Conservation (phyloP, 2,113 vertebrate genomes). For the Pangasianodon gigas region DNA sequence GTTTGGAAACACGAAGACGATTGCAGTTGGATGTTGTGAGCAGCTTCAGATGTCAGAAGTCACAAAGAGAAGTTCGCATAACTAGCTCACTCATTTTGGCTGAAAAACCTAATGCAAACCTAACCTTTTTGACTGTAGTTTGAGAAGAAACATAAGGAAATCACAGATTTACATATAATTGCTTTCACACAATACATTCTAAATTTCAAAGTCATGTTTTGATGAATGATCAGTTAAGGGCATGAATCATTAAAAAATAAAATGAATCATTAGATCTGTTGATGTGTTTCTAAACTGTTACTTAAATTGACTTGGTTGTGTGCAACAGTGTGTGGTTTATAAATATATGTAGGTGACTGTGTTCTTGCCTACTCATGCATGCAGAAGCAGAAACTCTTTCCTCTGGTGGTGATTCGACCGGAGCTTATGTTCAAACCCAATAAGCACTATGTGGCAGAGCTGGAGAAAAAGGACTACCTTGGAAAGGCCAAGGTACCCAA, state of each 20-base stretch:
- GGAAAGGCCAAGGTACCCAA: slow-evolving; percentile 87
- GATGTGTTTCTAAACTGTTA: not conserved
- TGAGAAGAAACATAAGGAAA: not conserved
- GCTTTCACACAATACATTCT: not conserved
- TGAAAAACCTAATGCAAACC: not conserved
- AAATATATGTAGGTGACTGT: not conserved
- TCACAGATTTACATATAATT: not conserved
- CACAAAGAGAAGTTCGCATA: not conserved
- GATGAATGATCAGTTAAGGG: not conserved
- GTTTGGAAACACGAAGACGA: not conserved
- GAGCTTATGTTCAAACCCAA: slow-evolving; percentile 89
- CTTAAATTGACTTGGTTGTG: not conserved
- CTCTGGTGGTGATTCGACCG: slow-evolving; percentile 74
- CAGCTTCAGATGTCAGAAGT: not conserved
- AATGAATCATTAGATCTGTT: not conserved
- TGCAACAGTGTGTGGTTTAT: not conserved
- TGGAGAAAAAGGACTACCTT: slow-evolving; percentile 95
- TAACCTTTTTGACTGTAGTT: not conserved
- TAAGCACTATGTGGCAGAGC: slow-evolving; percentile 90
- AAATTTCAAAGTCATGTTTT: not conserved
- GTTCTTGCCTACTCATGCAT: slow-evolving; percentile 28
- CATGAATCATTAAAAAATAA: not conserved
- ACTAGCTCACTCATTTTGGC: not conserved
- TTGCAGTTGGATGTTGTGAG: not conserved
- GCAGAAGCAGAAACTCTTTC: slow-evolving; percentile 88